Conservation (phyloP, 2,113 vertebrate genomes). For the Scomber scombrus region DNA sequence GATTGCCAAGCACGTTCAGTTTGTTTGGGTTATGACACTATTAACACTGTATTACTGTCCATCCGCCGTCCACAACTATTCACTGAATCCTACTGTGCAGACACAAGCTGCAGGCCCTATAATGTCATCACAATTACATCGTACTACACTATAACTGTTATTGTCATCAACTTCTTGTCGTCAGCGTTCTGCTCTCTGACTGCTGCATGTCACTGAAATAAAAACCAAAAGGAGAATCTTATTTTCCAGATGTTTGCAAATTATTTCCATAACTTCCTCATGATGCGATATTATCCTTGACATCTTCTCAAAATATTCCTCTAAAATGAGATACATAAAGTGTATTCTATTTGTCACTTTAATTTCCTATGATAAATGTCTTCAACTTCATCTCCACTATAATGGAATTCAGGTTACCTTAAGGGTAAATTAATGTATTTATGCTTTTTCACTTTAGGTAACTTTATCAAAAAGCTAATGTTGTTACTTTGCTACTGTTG, state of each 20-base stretch:
- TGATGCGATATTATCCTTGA: conserved; percentile 17
- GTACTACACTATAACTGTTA: conserved; percentile 1
- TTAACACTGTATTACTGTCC: conserved; percentile 1
- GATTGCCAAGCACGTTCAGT: too few species aligned
- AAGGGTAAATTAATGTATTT: conserved; percentile 31
- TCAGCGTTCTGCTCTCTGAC: conserved; percentile 1
- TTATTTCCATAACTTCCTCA: conserved; percentile 33
- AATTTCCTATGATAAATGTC: conserved; percentile 37
- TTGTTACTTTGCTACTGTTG: neutral
- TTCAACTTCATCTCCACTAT: neutral
- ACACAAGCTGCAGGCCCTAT: neutral
- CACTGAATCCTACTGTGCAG: neutral
- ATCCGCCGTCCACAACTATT: neutral
- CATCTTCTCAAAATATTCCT: conserved; percentile 39
- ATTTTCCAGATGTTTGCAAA: conserved; percentile 51
- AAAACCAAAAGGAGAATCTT: conserved; percentile 26
- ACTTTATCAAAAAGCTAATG: conserved; percentile 13
- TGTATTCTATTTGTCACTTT: conserved; percentile 10
- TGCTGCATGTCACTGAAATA: conserved; percentile 33
- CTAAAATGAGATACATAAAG: conserved; percentile 22
- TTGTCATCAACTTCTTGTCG: conserved; percentile 20
- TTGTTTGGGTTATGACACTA: conserved; percentile 1
- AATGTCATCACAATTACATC: conserved; percentile 5
- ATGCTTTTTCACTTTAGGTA: neutral
- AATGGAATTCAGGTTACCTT: conserved; percentile 5